phyloP scores from a whole-genome alignment of 2,113 vertebrate genomes.

The Phainopepla nitens region DNA sequence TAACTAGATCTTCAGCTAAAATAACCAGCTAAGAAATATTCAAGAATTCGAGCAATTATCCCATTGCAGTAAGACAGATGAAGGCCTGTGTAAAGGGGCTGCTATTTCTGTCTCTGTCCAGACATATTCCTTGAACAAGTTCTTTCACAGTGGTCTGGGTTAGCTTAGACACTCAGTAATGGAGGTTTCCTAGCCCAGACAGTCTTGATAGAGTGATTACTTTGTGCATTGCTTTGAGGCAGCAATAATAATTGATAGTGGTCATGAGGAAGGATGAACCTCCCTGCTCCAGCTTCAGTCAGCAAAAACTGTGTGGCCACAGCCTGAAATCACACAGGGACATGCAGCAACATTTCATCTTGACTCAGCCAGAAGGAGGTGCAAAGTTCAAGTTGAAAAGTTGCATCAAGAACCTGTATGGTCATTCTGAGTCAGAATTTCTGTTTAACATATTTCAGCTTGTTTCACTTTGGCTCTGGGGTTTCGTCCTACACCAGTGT shows the following conservation, averaged over 20 bases:
- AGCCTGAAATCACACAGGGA: background rate
- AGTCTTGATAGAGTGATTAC: background rate
- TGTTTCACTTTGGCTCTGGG: background rate
- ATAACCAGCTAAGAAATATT: background rate
- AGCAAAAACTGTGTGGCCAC: slow-evolving; percentile 1
- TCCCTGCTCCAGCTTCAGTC: background rate
- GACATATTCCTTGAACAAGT: background rate
- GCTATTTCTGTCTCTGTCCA: background rate
- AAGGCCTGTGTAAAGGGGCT: background rate
- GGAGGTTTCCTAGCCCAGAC: background rate
- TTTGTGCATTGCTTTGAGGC: background rate
- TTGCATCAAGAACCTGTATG: background rate
- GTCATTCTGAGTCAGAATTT: slow-evolving; percentile 43
- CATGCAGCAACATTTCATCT: background rate
- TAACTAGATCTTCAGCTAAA: background rate
- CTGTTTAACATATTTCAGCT: background rate
- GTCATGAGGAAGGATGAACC: background rate
- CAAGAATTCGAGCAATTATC: background rate
- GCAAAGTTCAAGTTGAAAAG: background rate
- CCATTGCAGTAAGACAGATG: background rate
- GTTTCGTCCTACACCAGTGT: background rate
- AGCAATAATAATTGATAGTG: background rate
- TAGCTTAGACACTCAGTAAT: background rate
- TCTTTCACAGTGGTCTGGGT: slow-evolving; percentile 4
- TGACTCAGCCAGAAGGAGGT: background rate